phyloP scores from a whole-genome alignment of 2,797 vertebrate genomes.

The Petrocephalus schoutedeni region DNA sequence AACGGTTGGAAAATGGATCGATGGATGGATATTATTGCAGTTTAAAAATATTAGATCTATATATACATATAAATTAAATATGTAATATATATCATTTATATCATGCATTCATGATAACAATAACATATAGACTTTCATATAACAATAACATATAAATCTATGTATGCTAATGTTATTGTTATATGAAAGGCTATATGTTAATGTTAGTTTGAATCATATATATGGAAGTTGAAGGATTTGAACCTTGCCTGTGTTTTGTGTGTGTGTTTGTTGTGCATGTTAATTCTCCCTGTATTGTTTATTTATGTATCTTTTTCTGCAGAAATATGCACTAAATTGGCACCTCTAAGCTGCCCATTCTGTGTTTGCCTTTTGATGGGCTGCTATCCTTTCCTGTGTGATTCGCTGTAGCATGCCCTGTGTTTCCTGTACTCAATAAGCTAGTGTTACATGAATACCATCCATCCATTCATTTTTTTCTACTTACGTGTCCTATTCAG shows the following conservation, averaged over 20 bases:
- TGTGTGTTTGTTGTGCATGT: neutral
- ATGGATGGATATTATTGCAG: slow-evolving; percentile 4
- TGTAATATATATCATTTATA: neutral
- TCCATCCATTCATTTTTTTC: neutral
- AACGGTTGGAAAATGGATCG: neutral
- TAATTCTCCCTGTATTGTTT: neutral
- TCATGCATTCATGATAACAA: neutral
- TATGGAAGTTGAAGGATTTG: neutral
- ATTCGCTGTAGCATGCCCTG: neutral
- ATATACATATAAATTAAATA: neutral
- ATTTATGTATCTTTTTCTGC: neutral
- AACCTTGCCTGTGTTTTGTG: neutral
- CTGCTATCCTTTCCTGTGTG: neutral
- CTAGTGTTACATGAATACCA: neutral
- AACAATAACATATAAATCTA: slow-evolving; percentile 1
- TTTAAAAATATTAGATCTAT: neutral
- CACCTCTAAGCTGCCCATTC: neutral
- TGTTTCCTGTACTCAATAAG: neutral
- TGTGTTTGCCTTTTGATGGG: neutral
- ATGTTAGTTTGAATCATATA: neutral
- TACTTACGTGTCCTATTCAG: neutral
- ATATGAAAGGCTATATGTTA: neutral
- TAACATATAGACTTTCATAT: neutral
- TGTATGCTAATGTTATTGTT: slow-evolving; percentile 9
- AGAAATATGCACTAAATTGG: neutral